Percentiles rank a stretch among this genome's conserved stretches.
phyloP scores from a whole-genome alignment of 2,888 invertebrate genomes.

The Andrena fulva region DNA sequence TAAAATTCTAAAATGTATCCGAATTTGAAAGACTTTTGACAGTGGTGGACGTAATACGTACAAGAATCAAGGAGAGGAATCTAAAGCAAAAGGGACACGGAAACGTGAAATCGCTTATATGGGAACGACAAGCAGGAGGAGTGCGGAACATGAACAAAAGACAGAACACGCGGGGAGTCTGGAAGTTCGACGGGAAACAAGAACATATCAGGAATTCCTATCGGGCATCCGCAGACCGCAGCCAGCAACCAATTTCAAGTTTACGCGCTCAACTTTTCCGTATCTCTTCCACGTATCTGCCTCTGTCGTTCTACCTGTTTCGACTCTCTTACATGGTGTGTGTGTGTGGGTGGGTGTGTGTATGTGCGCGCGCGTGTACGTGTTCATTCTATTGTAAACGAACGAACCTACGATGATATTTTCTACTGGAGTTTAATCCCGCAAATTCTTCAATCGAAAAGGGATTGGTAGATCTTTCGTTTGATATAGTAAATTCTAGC shows the following conservation, averaged over 20 bases:
- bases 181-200: constrained; percentile 65
- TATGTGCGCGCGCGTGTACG: no score
- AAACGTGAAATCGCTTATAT: constrained; percentile 28
- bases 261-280: constrained; percentile 72
- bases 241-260: constrained; percentile 77
- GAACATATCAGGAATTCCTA: constrained; percentile 70
- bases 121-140: constrained; percentile 11
- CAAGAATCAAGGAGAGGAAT: neutral
- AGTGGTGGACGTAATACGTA: constrained; percentile 1
- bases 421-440: constrained; percentile 8
- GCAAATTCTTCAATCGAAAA: constrained; percentile 4
- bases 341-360: neutral
- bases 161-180: constrained; percentile 43
- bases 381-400: neutral
- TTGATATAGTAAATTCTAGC: neutral
- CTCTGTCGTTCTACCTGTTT: constrained; percentile 48
- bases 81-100: constrained; percentile 18
- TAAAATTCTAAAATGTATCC: neutral
- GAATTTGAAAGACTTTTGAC: neutral
- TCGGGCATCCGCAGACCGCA: constrained; percentile 59
- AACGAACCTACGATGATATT: constrained; percentile 2
- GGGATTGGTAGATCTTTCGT: neutral
- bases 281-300: constrained; percentile 61
- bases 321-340: constrained; percentile 18
- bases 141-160: constrained; percentile 31